Evolutionary conservation across 2,797 vertebrate species (phyloP).

Genomic region (Epinephelus awoara): DNA sequence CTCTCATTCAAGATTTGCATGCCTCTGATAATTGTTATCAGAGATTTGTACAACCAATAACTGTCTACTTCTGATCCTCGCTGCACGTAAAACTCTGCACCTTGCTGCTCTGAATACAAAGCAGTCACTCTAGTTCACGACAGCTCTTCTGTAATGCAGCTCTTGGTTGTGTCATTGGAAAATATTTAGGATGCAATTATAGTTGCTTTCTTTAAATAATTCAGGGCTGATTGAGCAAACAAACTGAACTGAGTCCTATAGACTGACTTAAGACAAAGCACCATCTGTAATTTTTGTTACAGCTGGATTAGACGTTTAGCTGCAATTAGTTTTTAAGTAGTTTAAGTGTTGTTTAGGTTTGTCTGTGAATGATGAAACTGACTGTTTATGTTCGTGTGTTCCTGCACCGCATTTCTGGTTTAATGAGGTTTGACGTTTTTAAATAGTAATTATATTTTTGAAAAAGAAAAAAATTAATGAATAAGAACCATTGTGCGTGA

Average conservation of each 20-base stretch:
- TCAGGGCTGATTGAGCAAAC: not conserved
- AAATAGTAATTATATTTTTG: not conserved
- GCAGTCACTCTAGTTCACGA: not conserved
- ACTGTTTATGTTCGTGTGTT: not conserved
- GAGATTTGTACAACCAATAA: not conserved
- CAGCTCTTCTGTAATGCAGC: not conserved
- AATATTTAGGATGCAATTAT: not conserved
- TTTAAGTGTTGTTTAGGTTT: no score
- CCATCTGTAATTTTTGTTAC: not conserved
- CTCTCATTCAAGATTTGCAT: not conserved
- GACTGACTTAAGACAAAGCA: not conserved
- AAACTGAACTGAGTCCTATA: not conserved
- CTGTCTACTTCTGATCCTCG: not conserved
- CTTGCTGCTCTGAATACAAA: not conserved
- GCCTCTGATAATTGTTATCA: not conserved
- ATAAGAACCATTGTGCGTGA: conserved; percentile 3
- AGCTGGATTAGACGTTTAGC: not conserved
- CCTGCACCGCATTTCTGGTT: not conserved
- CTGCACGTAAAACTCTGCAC: not conserved
- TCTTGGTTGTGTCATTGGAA: not conserved
- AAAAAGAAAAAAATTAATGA: not conserved
- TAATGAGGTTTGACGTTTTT: not conserved
- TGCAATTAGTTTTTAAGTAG: not conserved
- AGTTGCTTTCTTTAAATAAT: no score
- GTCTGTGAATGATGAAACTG: no score